These are phyloP conservation scores for Cryptotis parvus DNA, from an alignment of 2,113 vertebrate species.

Conservation along the genomic window DNA sequence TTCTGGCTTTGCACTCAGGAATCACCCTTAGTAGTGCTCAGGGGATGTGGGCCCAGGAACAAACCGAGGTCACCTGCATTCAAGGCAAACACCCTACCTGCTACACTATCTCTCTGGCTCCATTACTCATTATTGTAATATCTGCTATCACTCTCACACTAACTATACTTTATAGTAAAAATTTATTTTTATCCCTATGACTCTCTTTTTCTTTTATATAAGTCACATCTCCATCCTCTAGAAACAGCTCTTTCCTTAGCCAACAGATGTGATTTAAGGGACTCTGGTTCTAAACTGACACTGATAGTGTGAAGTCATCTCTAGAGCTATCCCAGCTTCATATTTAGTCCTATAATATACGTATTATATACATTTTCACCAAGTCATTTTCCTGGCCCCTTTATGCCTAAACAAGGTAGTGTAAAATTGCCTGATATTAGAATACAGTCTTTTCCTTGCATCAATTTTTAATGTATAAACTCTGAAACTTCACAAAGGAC, in stretches of 20 bases:
- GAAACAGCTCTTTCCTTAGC: background rate
- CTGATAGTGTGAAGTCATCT: background rate
- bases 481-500: rapidly evolving
- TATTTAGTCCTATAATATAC: background rate
- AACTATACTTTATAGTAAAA: background rate
- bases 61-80: too few relatives aligned
- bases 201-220: rapidly evolving
- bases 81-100: too few relatives aligned
- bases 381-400: background rate
- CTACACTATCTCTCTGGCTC: too few relatives aligned
- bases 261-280: background rate
- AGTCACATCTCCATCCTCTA: background rate
- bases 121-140: background rate
- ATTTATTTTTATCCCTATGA: background rate
- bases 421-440: background rate
- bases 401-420: background rate
- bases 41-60: too few relatives aligned
- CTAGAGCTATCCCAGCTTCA: background rate
- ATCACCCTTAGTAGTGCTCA: too few relatives aligned
- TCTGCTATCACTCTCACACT: background rate
- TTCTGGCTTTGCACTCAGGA: too few relatives aligned
- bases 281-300: background rate
- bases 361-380: background rate
- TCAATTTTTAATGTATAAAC: background rate
- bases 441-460: background rate